Evolutionary conservation across 2,888 invertebrate species (phyloP).

Genomic region (Hypomecis atomaria): DNA sequence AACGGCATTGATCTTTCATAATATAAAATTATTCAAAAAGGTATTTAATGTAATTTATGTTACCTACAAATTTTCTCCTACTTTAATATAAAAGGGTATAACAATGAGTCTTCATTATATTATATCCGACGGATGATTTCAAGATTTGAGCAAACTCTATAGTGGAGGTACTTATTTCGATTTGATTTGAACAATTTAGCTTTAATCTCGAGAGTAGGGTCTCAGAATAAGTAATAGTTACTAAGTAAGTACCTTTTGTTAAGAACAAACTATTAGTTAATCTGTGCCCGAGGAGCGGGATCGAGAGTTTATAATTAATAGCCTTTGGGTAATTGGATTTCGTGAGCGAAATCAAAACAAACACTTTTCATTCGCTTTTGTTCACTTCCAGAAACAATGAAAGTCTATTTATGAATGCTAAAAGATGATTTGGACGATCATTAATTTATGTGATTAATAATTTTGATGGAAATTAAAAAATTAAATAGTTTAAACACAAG

Average conservation of each 20-base stretch:
- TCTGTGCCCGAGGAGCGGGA: conserved; percentile 1
- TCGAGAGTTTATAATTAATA: conserved; percentile 16
- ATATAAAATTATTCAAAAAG: not conserved
- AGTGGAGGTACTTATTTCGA: not conserved
- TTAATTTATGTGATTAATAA: not conserved
- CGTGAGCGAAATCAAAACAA: conserved; percentile 29
- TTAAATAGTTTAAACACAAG: no score
- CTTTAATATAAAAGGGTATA: not conserved
- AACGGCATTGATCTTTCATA: no score
- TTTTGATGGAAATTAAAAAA: no score
- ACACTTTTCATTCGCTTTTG: conserved; percentile 22
- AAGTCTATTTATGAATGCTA: conserved; percentile 3
- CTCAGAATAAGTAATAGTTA: not conserved
- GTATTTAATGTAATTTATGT: not conserved
- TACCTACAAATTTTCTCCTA: not conserved
- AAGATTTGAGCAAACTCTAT: conserved; percentile 6
- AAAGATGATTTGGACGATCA: not conserved
- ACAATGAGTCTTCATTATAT: not conserved
- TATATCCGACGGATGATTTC: conserved; percentile 6
- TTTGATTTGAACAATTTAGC: conserved; percentile 9
- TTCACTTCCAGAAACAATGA: conserved; percentile 4
- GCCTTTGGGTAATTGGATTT: conserved; percentile 20
- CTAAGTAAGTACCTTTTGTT: not conserved
- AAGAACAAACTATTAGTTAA: not conserved
- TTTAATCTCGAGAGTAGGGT: conserved; percentile 1